These are phyloP conservation scores for Antigone vipio DNA, from an alignment of 2,113 vertebrate genomes.

Conservation along the genomic window DNA sequence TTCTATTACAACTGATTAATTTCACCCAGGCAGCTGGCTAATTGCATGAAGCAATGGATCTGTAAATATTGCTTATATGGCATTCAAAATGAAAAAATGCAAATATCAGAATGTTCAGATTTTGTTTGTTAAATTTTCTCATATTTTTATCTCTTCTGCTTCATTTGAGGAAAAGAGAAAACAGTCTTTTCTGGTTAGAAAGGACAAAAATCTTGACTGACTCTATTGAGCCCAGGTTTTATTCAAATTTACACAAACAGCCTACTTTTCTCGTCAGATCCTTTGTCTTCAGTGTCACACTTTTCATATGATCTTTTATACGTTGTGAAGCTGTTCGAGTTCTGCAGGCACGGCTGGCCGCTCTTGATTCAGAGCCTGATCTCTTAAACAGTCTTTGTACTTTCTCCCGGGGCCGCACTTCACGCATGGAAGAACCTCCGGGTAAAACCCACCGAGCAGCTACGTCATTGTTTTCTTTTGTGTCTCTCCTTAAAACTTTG, in stretches of 20 bases:
- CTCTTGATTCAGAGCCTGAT: neutral
- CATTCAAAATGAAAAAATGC: neutral
- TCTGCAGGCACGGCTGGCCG: neutral
- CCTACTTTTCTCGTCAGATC: neutral
- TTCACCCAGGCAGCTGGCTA: neutral
- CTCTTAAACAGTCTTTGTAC: slow-evolving; percentile 38
- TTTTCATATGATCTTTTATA: neutral
- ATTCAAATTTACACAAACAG: neutral
- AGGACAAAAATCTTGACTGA: neutral
- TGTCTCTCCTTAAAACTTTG: slow-evolving; percentile 36
- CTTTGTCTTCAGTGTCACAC: slow-evolving; percentile 6
- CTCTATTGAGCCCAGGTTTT: neutral
- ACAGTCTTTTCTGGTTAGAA: neutral
- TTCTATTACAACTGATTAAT: neutral
- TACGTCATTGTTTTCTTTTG: slow-evolving; percentile 41
- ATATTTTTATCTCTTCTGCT: neutral
- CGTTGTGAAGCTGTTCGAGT: neutral
- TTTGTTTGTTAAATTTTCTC: neutral
- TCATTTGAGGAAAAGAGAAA: neutral
- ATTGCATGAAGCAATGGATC: neutral
- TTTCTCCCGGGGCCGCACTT: neutral
- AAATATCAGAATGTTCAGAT: neutral
- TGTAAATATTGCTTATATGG: neutral
- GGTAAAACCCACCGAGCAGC: slow-evolving; percentile 9
- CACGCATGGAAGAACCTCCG: slow-evolving; percentile 34